A percentile compares a stretch with the other conserved stretches of the same genome.
These are phyloP conservation scores for Xerus rutilus DNA, from an alignment of 2,797 vertebrate genomes.

Conservation along the genomic window DNA sequence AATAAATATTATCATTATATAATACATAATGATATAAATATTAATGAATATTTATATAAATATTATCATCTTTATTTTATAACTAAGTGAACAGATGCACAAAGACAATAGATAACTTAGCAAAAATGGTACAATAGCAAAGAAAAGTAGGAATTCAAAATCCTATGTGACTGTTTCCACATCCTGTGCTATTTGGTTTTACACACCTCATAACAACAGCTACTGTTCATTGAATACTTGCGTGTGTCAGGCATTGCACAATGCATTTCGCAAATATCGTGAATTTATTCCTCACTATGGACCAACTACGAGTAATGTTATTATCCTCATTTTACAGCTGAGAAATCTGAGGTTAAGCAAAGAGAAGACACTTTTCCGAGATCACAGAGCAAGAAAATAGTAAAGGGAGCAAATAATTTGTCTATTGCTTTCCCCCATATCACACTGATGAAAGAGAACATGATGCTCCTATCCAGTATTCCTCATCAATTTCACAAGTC, in stretches of 20 bases:
- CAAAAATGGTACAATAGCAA: background rate
- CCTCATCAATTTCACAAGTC: background rate
- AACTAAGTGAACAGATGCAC: background rate
- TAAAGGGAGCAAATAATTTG: background rate
- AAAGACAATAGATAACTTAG: background rate
- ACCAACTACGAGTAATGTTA: background rate
- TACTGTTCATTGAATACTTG: background rate
- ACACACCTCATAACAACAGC: background rate
- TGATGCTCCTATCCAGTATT: background rate
- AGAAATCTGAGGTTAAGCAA: background rate
- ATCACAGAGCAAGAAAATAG: background rate
- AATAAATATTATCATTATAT: background rate
- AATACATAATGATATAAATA: too few species aligned
- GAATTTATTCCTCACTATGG: background rate
- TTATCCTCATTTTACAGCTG: background rate
- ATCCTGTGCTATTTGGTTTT: background rate
- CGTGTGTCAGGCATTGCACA: background rate
- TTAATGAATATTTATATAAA: background rate
- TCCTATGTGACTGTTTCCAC: background rate
- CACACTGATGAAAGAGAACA: background rate
- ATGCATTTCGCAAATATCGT: background rate
- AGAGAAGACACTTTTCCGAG: background rate
- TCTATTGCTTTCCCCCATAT: background rate
- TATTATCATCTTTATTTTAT: background rate
- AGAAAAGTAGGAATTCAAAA: background rate